These are phyloP conservation scores for Carassius carassius DNA, from an alignment of 2,113 vertebrate genomes.

Conservation along the genomic window DNA sequence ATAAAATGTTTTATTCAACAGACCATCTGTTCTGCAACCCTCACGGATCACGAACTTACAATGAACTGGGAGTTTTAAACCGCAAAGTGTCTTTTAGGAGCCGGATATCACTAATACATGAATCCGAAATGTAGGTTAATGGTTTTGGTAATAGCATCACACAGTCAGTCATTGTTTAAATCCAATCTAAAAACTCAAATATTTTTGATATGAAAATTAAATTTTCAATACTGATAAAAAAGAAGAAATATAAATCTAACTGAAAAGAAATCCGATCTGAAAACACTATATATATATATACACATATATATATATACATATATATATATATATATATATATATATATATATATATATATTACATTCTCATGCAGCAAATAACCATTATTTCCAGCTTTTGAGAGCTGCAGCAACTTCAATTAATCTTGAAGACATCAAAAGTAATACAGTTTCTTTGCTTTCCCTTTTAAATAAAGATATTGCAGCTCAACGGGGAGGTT, in stretches of 20 bases:
- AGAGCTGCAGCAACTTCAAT: neutral
- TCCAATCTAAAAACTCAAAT: neutral
- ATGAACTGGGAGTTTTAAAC: constrained; percentile 8
- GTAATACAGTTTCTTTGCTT: neutral
- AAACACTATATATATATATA: neutral
- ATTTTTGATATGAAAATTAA: neutral
- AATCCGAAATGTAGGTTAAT: constrained; percentile 30
- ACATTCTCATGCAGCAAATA: neutral
- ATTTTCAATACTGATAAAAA: neutral
- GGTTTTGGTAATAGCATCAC: constrained; percentile 21
- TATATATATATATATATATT: too few relatives aligned
- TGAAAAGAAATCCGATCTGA: neutral
- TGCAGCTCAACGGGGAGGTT: constrained; percentile 5
- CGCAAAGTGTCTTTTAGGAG: neutral
- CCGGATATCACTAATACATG: constrained; percentile 1
- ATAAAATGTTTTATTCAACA: constrained; percentile 31
- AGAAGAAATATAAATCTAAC: neutral
- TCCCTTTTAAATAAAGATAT: constrained; percentile 9
- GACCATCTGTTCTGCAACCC: constrained; percentile 10
- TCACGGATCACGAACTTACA: constrained; percentile 20
- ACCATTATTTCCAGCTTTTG: neutral
- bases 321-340: too few relatives aligned
- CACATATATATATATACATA: too few relatives aligned
- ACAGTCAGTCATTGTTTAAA: constrained; percentile 1
- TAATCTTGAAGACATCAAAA: neutral